These are phyloP conservation scores for Tetraodon nigroviridis DNA, from an alignment of 2,113 vertebrate species.

Conservation along the genomic window DNA sequence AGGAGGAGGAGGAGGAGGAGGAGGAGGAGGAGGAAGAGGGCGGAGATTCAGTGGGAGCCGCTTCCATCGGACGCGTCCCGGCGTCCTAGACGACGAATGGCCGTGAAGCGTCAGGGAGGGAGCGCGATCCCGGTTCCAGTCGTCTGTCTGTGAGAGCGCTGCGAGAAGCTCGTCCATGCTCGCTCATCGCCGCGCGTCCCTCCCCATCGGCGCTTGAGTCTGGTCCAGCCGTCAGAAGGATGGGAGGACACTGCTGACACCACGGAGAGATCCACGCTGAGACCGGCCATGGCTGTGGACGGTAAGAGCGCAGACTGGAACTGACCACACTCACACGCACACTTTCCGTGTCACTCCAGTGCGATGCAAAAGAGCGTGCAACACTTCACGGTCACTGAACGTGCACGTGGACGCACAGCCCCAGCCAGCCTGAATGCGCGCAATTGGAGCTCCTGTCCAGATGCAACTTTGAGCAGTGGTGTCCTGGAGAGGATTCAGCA, in stretches of 20 bases:
- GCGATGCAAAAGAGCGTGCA: too few species aligned
- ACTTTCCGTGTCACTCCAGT: neutral
- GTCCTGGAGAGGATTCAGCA: too few species aligned
- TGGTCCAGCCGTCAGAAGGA: conserved; percentile 26
- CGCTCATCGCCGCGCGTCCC: conserved; percentile 5
- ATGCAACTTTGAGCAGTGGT: too few species aligned
- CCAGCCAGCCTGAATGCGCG: too few species aligned
- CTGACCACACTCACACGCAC: neutral
- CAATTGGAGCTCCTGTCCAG: too few species aligned
- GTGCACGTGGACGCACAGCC: too few species aligned
- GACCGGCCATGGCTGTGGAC: conserved; percentile 78
- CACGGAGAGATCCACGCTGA: conserved; percentile 73
- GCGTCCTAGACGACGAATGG: conserved; percentile 55
- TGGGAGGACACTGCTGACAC: conserved; percentile 69
- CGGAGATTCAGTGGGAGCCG: conserved; percentile 42
- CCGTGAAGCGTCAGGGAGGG: conserved; percentile 25
- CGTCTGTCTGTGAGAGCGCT: neutral
- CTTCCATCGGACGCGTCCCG: conserved; percentile 46
- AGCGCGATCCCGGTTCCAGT: conserved; percentile 15
- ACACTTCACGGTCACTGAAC: too few species aligned
- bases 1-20: neutral
- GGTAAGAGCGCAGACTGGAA: conserved; percentile 61
- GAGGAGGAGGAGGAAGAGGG: conserved; percentile 25
- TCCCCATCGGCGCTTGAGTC: too few species aligned
- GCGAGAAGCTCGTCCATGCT: conserved; percentile 12